phyloP scores from a whole-genome alignment of 2,113 vertebrate species.

The Rhodinocichla rosea region DNA sequence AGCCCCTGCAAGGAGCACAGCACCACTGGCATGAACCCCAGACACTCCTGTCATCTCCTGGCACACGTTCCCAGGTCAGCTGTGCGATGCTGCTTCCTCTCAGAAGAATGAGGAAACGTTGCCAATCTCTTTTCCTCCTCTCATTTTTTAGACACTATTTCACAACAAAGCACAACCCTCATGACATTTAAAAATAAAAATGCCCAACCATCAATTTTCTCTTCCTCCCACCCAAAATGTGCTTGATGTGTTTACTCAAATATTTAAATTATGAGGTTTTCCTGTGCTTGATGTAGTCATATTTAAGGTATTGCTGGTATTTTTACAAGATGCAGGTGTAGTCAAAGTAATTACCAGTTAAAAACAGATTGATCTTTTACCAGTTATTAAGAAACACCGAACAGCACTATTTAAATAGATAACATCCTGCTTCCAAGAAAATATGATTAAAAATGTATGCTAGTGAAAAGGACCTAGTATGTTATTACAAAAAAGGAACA shows the following conservation, averaged over 20 bases:
- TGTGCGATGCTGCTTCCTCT: neutral
- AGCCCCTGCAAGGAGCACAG: neutral
- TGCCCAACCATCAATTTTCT: constrained; percentile 5
- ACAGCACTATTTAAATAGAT: neutral
- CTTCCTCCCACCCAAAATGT: neutral
- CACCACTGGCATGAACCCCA: neutral
- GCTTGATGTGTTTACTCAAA: neutral
- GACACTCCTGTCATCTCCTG: neutral
- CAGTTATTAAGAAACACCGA: neutral
- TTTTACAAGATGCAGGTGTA: neutral
- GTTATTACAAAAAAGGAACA: neutral
- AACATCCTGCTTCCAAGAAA: neutral
- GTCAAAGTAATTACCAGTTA: neutral
- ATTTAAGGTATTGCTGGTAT: neutral
- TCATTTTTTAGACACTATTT: constrained; percentile 35
- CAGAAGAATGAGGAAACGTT: neutral
- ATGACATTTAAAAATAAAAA: constrained; percentile 36
- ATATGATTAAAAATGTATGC: neutral
- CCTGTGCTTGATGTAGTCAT: neutral
- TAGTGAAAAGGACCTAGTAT: neutral
- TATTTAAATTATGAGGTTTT: neutral
- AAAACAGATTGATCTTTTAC: neutral
- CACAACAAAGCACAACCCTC: constrained; percentile 24
- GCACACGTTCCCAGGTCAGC: neutral
- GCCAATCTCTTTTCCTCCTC: neutral